Percentiles rank a stretch among this genome's conserved stretches.
Conservation (phyloP, 1,140 invertebrate genomes). For the Drosophila guanche region DNA sequence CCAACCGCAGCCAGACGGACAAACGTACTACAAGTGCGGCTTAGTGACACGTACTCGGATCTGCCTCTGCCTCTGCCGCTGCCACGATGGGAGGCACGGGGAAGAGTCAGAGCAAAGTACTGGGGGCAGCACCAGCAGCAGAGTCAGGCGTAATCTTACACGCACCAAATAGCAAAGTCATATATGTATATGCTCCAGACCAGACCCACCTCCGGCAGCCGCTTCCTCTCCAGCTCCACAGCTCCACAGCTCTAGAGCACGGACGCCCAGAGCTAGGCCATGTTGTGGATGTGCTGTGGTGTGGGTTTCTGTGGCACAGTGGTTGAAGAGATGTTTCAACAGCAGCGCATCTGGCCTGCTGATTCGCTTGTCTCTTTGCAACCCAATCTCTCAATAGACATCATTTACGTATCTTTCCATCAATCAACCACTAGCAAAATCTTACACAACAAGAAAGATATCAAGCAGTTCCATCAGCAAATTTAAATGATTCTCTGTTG, state of each 20-base stretch:
- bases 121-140: constrained; percentile 4
- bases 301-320: constrained; percentile 15
- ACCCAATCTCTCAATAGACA: too few relatives aligned
- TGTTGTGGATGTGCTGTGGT: neutral
- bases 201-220: constrained; percentile 8
- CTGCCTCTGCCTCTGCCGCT: constrained; percentile 15
- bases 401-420: neutral
- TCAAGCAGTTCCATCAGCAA: constrained; percentile 17
- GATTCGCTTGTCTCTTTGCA: too few relatives aligned
- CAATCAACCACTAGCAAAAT: neutral
- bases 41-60: constrained; percentile 59
- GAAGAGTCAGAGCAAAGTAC: constrained; percentile 12
- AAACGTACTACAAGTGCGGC: constrained; percentile 69
- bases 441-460: constrained; percentile 9
- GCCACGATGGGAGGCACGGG: constrained; percentile 10
- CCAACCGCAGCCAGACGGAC: constrained; percentile 50
- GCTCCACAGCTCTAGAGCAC: constrained; percentile 5
- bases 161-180: constrained; percentile 70
- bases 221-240: constrained; percentile 22
- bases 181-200: constrained; percentile 42
- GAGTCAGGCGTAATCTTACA: constrained; percentile 57
- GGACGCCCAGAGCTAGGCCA: too few relatives aligned
- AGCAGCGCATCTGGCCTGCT: too few relatives aligned
- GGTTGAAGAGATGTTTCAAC: neutral
- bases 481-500: constrained; percentile 8